Conservation (phyloP, 2,888 invertebrate genomes). For the Onchidella celtica region DNA sequence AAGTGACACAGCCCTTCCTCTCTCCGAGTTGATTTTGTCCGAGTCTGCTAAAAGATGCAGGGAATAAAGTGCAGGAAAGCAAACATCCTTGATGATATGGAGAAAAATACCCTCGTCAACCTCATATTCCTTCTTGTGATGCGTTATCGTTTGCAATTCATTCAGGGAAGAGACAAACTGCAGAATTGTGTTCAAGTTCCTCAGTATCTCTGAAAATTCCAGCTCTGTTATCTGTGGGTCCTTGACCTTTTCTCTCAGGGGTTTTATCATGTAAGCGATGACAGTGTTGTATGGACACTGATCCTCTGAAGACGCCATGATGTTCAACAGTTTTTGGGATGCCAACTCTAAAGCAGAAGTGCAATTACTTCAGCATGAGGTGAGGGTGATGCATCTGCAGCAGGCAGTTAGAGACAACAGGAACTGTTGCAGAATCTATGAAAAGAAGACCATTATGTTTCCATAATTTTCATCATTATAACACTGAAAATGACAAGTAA, state of each 20-base stretch:
- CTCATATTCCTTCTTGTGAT: background rate
- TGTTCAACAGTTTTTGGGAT: no score
- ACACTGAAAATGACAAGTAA: no score
- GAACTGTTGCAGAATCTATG: no score
- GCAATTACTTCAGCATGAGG: no score
- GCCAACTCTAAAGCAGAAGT: no score
- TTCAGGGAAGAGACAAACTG: conserved; percentile 29
- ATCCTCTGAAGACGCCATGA: background rate
- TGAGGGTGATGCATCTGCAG: no score
- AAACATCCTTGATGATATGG: conserved; percentile 33
- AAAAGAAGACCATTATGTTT: no score
- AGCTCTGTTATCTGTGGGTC: background rate
- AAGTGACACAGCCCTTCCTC: conserved; percentile 6
- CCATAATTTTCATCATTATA: no score
- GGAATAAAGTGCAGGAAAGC: conserved; percentile 43
- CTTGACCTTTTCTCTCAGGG: background rate
- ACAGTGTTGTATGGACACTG: background rate
- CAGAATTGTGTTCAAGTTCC: background rate
- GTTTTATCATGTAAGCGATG: conserved; percentile 13
- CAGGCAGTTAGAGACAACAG: no score
- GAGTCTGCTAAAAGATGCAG: conserved; percentile 31
- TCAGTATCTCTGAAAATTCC: conserved; percentile 3
- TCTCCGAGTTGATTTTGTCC: conserved; percentile 24
- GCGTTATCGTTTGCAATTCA: background rate
- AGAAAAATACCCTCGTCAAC: conserved; percentile 3